Evolutionary conservation across 2,888 invertebrate genomes (phyloP).

Genomic region (Leptinotarsa haldemani): DNA sequence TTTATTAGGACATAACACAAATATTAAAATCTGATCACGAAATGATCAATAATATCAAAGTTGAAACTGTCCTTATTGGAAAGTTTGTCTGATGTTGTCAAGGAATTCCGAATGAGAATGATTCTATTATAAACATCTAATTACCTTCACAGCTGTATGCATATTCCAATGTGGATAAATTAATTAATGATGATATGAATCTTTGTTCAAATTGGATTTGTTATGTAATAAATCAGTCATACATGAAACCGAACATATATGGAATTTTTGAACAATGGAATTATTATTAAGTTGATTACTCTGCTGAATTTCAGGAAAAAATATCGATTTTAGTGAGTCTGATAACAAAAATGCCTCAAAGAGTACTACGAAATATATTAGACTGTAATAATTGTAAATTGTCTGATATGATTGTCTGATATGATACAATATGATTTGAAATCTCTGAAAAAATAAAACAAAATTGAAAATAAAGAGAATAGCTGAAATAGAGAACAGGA

Average conservation of each 20-base stretch:
- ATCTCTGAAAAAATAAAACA: too few relatives aligned
- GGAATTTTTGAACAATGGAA: neutral
- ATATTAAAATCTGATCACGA: neutral
- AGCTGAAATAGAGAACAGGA: too few relatives aligned
- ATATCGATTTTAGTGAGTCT: too few relatives aligned
- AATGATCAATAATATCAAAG: too few relatives aligned
- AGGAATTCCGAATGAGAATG: neutral
- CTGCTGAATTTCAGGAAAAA: too few relatives aligned
- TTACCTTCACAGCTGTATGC: neutral
- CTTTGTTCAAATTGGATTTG: neutral
- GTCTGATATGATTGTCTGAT: too few relatives aligned
- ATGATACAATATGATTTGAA: too few relatives aligned
- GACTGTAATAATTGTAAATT: too few relatives aligned
- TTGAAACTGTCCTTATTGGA: neutral
- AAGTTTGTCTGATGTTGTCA: neutral
- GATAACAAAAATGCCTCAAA: too few relatives aligned
- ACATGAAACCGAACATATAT: neutral
- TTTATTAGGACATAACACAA: neutral
- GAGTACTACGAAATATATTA: too few relatives aligned
- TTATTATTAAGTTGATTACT: neutral
- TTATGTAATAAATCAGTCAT: neutral
- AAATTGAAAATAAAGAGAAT: too few relatives aligned
- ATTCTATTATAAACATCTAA: neutral
- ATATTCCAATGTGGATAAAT: neutral
- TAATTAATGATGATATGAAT: slow-evolving; percentile 1